A percentile compares a stretch with the other conserved stretches of the same genome.
These are phyloP conservation scores for Drosophila borealis DNA, from an alignment of 2,888 invertebrate species.

Conservation along the genomic window DNA sequence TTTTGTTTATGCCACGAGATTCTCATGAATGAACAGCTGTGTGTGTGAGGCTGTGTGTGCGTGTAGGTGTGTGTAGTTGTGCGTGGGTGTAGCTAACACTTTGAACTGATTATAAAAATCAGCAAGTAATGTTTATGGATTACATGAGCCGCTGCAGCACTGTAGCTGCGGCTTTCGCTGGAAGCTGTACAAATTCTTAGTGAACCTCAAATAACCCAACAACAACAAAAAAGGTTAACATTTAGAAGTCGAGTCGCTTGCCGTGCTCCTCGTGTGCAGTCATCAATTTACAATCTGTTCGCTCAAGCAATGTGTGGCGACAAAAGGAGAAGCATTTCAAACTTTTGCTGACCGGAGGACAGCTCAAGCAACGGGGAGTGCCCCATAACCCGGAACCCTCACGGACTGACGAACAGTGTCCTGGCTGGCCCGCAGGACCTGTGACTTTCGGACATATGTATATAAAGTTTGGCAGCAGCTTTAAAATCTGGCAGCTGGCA, in stretches of 20 bases:
- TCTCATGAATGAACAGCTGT: slow-evolving; percentile 51
- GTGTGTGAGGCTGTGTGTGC: slow-evolving; percentile 4
- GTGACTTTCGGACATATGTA: slow-evolving; percentile 9
- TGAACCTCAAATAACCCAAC: slow-evolving; percentile 5
- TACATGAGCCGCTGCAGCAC: slow-evolving; percentile 28
- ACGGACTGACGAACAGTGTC: slow-evolving; percentile 7
- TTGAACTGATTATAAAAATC: slow-evolving; percentile 56
- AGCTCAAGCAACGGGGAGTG: neutral
- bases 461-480: slow-evolving; percentile 4
- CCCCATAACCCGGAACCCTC: neutral
- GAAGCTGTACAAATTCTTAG: slow-evolving; percentile 35
- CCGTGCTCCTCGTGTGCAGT: slow-evolving; percentile 25
- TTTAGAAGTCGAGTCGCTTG: slow-evolving; percentile 17
- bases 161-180: slow-evolving; percentile 19
- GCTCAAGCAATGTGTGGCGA: slow-evolving; percentile 15
- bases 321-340: slow-evolving; percentile 21
- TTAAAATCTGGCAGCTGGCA: neutral
- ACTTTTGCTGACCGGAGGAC: slow-evolving; percentile 27
- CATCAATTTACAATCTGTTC: slow-evolving; percentile 40
- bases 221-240: slow-evolving; percentile 11
- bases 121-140: slow-evolving; percentile 60
- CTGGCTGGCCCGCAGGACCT: slow-evolving; percentile 1
- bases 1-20: slow-evolving; percentile 62
- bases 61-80: slow-evolving; percentile 1
- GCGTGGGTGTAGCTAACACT: slow-evolving; percentile 21